phyloP scores from a whole-genome alignment of 2,888 invertebrate genomes.

The Mactromeris polynyma region DNA sequence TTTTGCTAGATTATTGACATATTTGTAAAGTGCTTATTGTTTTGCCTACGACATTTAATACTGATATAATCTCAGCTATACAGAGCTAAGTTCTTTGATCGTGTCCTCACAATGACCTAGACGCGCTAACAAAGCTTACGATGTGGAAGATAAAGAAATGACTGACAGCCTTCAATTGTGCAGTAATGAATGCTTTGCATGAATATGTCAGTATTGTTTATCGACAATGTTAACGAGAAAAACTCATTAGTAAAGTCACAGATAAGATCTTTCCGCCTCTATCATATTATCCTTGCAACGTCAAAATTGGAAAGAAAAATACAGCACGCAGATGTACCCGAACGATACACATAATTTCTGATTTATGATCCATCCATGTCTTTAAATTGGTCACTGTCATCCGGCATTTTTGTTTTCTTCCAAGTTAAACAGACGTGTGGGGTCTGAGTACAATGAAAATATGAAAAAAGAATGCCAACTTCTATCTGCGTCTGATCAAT shows the following conservation, averaged over 20 bases:
- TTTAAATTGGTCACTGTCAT: slow-evolving; percentile 30
- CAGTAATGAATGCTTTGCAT: slow-evolving; percentile 52
- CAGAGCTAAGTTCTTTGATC: slow-evolving; percentile 54
- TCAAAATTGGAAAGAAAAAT: background rate
- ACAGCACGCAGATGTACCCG: background rate
- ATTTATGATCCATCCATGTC: slow-evolving; percentile 31
- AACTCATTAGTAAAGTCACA: slow-evolving; percentile 39
- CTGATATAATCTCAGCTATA: slow-evolving; percentile 53
- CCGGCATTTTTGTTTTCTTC: slow-evolving; percentile 30
- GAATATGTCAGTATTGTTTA: slow-evolving; percentile 51
- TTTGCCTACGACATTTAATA: slow-evolving; percentile 30
- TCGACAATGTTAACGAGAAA: slow-evolving; percentile 41
- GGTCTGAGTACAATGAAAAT: slow-evolving; percentile 51
- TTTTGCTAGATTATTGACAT: slow-evolving; percentile 19
- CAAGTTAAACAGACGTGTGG: slow-evolving; percentile 50
- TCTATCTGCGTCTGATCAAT: slow-evolving; percentile 41
- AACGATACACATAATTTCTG: slow-evolving; percentile 26
- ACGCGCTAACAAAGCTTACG: slow-evolving; percentile 44
- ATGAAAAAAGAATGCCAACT: slow-evolving; percentile 34
- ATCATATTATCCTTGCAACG: slow-evolving; percentile 13
- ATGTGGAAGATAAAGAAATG: slow-evolving; percentile 37
- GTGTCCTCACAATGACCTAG: slow-evolving; percentile 55
- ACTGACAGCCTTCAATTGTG: slow-evolving; percentile 48
- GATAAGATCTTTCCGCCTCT: slow-evolving; percentile 42
- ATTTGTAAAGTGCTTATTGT: slow-evolving; percentile 31